Evolutionary conservation across 1,140 invertebrate genomes (phyloP).

Genomic region (Magallana ariakensis): DNA sequence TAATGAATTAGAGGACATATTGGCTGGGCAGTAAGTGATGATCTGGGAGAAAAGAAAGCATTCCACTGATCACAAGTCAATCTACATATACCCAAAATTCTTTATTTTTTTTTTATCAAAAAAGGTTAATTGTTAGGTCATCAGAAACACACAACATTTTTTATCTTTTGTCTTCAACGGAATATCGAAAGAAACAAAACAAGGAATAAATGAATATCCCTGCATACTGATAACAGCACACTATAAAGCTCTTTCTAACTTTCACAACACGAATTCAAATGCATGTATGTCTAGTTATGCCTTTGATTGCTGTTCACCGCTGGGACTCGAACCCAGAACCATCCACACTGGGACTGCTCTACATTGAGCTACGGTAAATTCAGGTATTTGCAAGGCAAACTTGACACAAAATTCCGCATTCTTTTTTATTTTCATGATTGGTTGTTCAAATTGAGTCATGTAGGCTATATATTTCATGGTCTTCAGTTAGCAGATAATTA

Average conservation of each 20-base stretch:
- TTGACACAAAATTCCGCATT: not conserved
- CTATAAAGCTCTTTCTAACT: not conserved
- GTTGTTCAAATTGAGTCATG: no score
- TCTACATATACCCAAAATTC: no score
- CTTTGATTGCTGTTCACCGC: not conserved
- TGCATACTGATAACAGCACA: no score
- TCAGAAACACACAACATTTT: no score
- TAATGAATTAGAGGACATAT: conserved; percentile 24
- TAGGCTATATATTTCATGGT: no score
- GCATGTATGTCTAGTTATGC: not conserved
- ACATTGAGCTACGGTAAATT: conserved; percentile 21
- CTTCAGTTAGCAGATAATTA: no score
- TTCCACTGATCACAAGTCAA: not conserved
- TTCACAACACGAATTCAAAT: not conserved
- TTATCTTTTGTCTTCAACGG: no score
- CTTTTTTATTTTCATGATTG: no score
- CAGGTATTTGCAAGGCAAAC: not conserved
- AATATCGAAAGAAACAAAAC: not conserved
- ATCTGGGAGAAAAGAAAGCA: not conserved
- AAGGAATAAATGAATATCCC: not conserved
- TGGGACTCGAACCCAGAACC: conserved; percentile 28
- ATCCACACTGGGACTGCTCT: not conserved
- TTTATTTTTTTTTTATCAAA: no score
- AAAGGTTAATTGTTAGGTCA: no score
- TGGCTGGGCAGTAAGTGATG: not conserved